These are phyloP conservation scores for Tachycineta bicolor DNA, from an alignment of 2,113 vertebrate species.

Conservation along the genomic window DNA sequence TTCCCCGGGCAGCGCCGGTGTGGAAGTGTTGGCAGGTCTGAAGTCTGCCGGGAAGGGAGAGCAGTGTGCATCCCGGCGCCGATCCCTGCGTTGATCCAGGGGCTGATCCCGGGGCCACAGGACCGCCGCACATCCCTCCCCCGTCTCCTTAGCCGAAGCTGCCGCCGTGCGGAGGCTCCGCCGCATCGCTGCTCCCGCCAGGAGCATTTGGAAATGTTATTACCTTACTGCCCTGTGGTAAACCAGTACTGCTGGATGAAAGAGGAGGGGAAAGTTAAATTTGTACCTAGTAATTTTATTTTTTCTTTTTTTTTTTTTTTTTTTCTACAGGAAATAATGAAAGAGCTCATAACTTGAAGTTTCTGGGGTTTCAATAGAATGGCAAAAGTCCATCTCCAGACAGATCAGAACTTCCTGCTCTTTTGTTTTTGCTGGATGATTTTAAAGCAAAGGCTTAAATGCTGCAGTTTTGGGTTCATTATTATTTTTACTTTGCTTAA, in stretches of 20 bases:
- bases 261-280: neutral
- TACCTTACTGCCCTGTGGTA: neutral
- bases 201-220: neutral
- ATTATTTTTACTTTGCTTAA: neutral
- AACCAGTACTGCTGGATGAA: neutral
- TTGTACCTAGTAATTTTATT: neutral
- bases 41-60: neutral
- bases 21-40: too few species aligned
- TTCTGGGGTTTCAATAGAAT: neutral
- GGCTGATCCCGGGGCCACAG: too few species aligned
- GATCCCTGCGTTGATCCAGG: neutral
- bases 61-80: neutral
- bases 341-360: neutral
- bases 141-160: neutral
- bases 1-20: accelerated
- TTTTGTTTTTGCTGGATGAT: neutral
- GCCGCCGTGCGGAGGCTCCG: slow-evolving; percentile 36
- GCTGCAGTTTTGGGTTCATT: neutral
- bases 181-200: neutral
- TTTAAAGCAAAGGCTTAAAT: neutral
- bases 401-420: neutral
- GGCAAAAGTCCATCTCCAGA: neutral
- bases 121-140: neutral
- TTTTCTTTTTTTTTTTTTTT: neutral
- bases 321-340: neutral